These are phyloP conservation scores for Notodonta dromedarius DNA, from an alignment of 2,888 invertebrate species.

Conservation along the genomic window DNA sequence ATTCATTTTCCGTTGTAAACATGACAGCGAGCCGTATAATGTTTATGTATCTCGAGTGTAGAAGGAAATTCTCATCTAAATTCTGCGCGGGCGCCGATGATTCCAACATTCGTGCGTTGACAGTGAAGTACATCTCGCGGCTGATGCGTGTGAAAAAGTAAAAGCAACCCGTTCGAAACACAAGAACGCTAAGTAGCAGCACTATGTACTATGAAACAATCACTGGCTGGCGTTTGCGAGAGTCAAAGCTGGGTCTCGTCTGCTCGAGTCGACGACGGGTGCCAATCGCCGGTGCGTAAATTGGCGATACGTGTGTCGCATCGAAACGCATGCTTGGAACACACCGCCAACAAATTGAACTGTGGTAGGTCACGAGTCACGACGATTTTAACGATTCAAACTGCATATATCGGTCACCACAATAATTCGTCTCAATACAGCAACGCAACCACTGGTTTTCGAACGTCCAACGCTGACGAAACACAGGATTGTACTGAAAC, in stretches of 20 bases:
- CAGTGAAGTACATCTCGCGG: constrained; percentile 71
- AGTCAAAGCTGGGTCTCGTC: constrained; percentile 13
- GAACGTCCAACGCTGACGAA: constrained; percentile 65
- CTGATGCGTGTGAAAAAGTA: constrained; percentile 78
- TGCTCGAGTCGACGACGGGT: constrained; percentile 35
- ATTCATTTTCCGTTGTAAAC: constrained; percentile 79
- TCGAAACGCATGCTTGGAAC: constrained; percentile 55
- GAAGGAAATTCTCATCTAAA: constrained; percentile 79
- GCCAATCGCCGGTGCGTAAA: constrained; percentile 57
- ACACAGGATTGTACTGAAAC: constrained; percentile 63
- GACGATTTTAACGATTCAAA: constrained; percentile 47
- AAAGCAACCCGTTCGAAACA: constrained; percentile 51
- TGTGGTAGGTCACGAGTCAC: constrained; percentile 67
- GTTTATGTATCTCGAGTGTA: constrained; percentile 76
- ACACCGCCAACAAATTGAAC: constrained; percentile 60
- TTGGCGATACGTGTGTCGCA: constrained; percentile 73
- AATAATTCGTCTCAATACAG: constrained; percentile 42
- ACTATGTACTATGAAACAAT: constrained; percentile 18
- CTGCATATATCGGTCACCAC: constrained; percentile 51
- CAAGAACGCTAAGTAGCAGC: constrained; percentile 22
- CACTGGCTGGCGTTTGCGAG: constrained; percentile 15
- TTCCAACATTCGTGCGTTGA: constrained; percentile 75
- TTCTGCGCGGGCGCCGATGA: constrained; percentile 77
- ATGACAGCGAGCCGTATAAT: constrained; percentile 71
- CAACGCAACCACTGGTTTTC: constrained; percentile 30